Percentiles rank a stretch among this genome's conserved stretches.
Evolutionary conservation across 2,797 vertebrate genomes (phyloP).

Genomic region (Cynopterus sphinx): DNA sequence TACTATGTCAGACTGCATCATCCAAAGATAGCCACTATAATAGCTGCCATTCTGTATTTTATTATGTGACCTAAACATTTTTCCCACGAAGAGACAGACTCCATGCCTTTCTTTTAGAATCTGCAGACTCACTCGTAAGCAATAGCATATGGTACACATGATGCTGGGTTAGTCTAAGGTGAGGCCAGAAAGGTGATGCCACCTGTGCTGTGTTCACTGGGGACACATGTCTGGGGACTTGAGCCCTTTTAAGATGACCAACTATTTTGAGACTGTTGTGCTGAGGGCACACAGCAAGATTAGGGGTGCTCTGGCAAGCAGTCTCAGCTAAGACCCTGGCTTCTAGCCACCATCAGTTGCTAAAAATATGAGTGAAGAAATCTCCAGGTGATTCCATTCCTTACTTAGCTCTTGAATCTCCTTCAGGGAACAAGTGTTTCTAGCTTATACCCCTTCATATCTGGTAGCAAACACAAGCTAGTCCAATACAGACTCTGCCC

Average conservation of each 20-base stretch:
- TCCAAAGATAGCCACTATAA: not conserved
- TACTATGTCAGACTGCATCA: not conserved
- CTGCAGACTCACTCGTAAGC: not conserved
- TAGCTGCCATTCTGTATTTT: not conserved
- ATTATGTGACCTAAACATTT: not conserved
- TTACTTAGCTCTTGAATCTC: not conserved
- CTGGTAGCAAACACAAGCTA: not conserved
- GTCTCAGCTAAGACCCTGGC: not conserved
- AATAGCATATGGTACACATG: not conserved
- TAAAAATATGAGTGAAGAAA: not conserved
- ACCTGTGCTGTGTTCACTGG: not conserved
- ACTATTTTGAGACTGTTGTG: not conserved
- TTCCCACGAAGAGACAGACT: not conserved
- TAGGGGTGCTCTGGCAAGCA: not conserved
- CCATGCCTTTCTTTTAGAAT: not conserved
- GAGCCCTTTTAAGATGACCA: not conserved
- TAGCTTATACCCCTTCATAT: not conserved
- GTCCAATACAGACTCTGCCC: not conserved
- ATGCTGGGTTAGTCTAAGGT: not conserved
- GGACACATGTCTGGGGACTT: not conserved
- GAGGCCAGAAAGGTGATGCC: not conserved
- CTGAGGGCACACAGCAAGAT: not conserved
- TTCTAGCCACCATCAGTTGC: not conserved
- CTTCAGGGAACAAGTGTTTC: not conserved
- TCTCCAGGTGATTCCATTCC: too few relatives aligned